phyloP scores from a whole-genome alignment of 2,888 invertebrate species.

The Rhagophthalmus giganteus region DNA sequence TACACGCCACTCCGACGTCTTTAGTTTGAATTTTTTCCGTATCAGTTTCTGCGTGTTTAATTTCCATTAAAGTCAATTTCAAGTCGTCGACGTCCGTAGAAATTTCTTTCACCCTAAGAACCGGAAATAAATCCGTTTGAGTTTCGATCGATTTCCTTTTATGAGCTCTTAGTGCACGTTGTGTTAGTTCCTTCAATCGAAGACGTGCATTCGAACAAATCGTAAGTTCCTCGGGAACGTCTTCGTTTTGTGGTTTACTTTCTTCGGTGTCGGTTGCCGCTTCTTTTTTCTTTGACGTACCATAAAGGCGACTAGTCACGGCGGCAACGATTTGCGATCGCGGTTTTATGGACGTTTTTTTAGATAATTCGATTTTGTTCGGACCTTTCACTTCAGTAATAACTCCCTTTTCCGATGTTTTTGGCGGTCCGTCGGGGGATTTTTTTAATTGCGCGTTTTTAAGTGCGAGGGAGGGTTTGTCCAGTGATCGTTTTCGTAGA shows the following conservation, averaged over 20 bases:
- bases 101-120: constrained; percentile 62
- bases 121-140: constrained; percentile 59
- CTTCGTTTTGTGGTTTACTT: constrained; percentile 25
- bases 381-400: constrained; percentile 37
- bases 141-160: constrained; percentile 61
- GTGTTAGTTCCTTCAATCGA: constrained; percentile 62
- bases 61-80: constrained; percentile 52
- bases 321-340: constrained; percentile 72
- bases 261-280: constrained; percentile 48
- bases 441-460: constrained; percentile 16
- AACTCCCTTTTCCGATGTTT: constrained; percentile 36
- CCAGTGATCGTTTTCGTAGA: constrained; percentile 40
- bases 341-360: constrained; percentile 51
- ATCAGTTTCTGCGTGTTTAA: constrained; percentile 50
- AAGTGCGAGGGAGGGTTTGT: constrained; percentile 34
- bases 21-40: constrained; percentile 55
- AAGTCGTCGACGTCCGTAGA: constrained; percentile 62
- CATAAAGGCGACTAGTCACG: constrained; percentile 69
- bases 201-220: constrained; percentile 64
- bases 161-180: constrained; percentile 60
- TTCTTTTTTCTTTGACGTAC: constrained; percentile 62
- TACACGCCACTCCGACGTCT: constrained; percentile 56
- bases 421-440: constrained; percentile 12
- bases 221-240: constrained; percentile 54
- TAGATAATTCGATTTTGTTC: constrained; percentile 41